phyloP scores from a whole-genome alignment of 1,140 invertebrate genomes.

The Drosophila kikkawai region DNA sequence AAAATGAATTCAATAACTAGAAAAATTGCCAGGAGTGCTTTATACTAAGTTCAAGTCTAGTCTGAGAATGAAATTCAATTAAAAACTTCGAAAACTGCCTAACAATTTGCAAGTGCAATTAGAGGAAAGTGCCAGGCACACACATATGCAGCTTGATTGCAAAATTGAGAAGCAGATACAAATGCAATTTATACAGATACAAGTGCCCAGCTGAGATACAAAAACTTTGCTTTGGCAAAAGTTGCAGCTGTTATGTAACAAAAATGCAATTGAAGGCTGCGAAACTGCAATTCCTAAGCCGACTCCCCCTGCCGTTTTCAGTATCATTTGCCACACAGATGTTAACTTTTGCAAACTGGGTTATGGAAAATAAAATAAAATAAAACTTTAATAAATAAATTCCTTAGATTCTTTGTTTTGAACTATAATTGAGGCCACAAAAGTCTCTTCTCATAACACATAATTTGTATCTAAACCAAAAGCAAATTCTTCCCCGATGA shows the following conservation, averaged over 20 bases:
- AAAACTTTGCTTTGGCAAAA: conserved; percentile 41
- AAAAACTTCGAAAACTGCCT: conserved; percentile 39
- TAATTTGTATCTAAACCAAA: not conserved
- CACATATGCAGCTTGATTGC: conserved; percentile 25
- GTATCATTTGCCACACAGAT: not conserved
- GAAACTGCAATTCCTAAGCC: conserved; percentile 9
- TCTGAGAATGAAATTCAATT: conserved; percentile 42
- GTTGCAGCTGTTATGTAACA: conserved; percentile 37
- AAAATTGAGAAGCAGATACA: conserved; percentile 26
- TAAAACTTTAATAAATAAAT: not conserved
- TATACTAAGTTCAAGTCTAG: not conserved
- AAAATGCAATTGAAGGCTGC: conserved; percentile 21
- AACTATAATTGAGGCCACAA: not conserved
- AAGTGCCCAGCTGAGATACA: conserved; percentile 37
- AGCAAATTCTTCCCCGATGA: not conserved
- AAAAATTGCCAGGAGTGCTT: not conserved
- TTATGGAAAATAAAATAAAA: not conserved
- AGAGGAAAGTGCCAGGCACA: conserved; percentile 11
- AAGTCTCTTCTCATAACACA: not conserved
- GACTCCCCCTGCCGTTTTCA: not conserved
- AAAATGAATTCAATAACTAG: not conserved
- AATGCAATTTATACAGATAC: conserved; percentile 31
- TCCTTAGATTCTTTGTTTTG: not conserved
- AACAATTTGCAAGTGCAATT: conserved; percentile 52
- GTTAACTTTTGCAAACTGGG: conserved; percentile 3